Evolutionary conservation across 2,113 vertebrate species (phyloP), one percentile per base, ranked within the genome.

Genomic region (Syrrhaptes paradoxus): DNA sequence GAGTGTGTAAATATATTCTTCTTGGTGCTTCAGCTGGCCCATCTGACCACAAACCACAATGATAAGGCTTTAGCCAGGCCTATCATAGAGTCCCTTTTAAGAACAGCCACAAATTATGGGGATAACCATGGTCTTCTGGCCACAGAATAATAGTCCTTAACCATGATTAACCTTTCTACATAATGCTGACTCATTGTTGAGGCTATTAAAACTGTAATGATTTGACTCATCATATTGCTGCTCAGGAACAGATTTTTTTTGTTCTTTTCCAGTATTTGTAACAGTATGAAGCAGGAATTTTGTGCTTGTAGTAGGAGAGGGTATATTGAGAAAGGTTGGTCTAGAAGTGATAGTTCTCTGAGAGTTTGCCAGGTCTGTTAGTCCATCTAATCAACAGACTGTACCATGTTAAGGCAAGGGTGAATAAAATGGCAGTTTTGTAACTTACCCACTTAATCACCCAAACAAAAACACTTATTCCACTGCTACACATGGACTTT

Each of bases 1-100:
- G 36, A 93, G n/a, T 58, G 41, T 85, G 88, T 89, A 91, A 95
- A 76, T 59, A 45, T 63, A 62, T 70, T 91, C 45, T 89, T 67
- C 46, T 65, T 22, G 46, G 62, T 61, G 34, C 65, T 91, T 74
- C 78, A 87, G 74, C 85, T 87, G 80, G 82, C 79, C 82, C 61
- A 49, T 20, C 52, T 94, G 95, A 97, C 97, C 97, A 97, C 97
- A 95, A 97, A 97, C 97, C 97, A 96, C 67, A 93, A 90, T 41
- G 95, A 96, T 96, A 96, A 98, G 88, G 48, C 73, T 89, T 90
- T 38, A 83, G 79, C 83, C 96, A 97, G 72, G 68, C 34, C 79
- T 87, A 20, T 48, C 85, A 36, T 59, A 90, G 54, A 95, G 73
- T 46, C 65, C 75, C 46, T 94, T 94, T 93, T 93, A 90, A 67